Conservation (phyloP, 2,797 vertebrate species). For the Spondyliosoma cantharus region DNA sequence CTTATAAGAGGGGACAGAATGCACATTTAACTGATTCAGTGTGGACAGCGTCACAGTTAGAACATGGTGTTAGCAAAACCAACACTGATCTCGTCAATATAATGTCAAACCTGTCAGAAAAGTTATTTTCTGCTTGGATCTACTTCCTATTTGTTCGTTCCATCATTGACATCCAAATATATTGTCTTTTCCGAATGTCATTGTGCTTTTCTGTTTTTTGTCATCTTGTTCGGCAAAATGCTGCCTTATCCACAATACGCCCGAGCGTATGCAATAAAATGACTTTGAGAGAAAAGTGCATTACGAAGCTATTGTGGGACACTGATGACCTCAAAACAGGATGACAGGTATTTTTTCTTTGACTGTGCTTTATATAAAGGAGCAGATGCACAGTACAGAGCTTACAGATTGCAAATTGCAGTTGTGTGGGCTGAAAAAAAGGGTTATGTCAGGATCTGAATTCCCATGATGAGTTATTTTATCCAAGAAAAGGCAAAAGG, state of each 20-base stretch:
- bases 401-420: constrained; percentile 35
- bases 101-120: neutral
- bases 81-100: neutral
- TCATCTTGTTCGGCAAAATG: neutral
- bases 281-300: constrained; percentile 2
- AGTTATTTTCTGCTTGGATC: neutral
- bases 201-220: neutral
- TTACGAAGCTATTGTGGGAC: neutral
- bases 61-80: neutral
- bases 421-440: constrained; percentile 47
- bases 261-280: constrained; percentile 4
- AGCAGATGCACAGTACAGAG: constrained; percentile 17
- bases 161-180: neutral
- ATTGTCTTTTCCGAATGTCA: neutral
- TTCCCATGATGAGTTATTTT: constrained; percentile 46
- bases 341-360: neutral
- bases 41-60: too few species aligned
- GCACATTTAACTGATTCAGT: too few species aligned
- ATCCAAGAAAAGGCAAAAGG: constrained; percentile 27
- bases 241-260: neutral
- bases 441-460: constrained; percentile 45
- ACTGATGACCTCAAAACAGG: constrained; percentile 4
- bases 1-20: too few species aligned
- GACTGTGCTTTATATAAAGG: constrained; percentile 2
- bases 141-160: neutral